Percentiles rank a stretch among this genome's conserved stretches.
Conservation (phyloP, 1,140 invertebrate genomes). For the Rhynchophorus ferrugineus region DNA sequence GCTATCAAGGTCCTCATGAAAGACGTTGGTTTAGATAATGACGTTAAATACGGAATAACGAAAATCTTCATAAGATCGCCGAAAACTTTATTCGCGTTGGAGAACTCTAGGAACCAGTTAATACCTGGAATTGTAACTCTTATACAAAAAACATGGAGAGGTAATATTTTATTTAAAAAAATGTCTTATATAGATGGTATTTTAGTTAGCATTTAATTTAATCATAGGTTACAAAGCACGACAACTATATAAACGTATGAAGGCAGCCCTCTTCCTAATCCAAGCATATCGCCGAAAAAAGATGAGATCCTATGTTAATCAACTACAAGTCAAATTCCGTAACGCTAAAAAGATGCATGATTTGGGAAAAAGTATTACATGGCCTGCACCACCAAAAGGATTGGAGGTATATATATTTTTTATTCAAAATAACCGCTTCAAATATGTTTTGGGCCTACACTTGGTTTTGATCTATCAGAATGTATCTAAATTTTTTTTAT, state of each 20-base stretch:
- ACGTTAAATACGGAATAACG: constrained; percentile 90
- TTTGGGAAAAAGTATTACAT: constrained; percentile 70
- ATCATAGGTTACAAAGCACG: constrained; percentile 57
- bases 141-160: constrained; percentile 91
- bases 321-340: constrained; percentile 56
- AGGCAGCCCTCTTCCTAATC: constrained; percentile 76
- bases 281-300: constrained; percentile 81
- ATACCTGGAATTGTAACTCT: constrained; percentile 86
- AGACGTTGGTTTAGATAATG: constrained; percentile 67
- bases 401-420: constrained; percentile 7
- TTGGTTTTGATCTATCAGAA: too few relatives aligned
- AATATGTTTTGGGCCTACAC: too few relatives aligned
- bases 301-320: constrained; percentile 66
- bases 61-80: constrained; percentile 93
- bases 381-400: constrained; percentile 71
- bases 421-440: neutral
- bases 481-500: too few relatives aligned
- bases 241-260: constrained; percentile 72
- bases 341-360: constrained; percentile 53
- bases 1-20: constrained; percentile 77
- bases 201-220: neutral
- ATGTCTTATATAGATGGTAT: neutral
- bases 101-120: constrained; percentile 70
- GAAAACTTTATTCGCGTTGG: constrained; percentile 79
- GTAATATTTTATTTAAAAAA: constrained; percentile 34